Base-by-base conservation (phyloP, 1,140 invertebrate species). In the Pogonomyrmex barbatus region DNA sequence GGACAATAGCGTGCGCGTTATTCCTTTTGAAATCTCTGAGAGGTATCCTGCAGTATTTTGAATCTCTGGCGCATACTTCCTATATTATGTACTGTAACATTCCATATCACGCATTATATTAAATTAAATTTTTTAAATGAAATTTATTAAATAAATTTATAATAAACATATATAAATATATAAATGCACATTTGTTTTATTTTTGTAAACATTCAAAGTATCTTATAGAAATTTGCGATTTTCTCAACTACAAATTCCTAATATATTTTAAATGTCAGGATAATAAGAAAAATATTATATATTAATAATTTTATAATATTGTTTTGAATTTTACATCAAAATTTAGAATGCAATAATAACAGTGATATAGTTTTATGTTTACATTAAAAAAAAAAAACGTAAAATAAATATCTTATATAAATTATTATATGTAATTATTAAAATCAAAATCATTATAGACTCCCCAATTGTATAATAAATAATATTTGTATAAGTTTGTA, bases 1-100 rank as follows among this genome's bases (percentile, higher is more conserved):
- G 39, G 65, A 88, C 60, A 78, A 78, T 65, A 36, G 58, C 42
- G 17, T 24, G 36, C 24, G 60, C 75, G 10, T 63, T 77, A 77
- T 50, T 24, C 14, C 14, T 6, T 1, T 17, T 65, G 10, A 65
- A 65, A 39, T 78, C 76, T 63, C 45, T 24, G 24, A 24, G 42
- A 77, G 56, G 5, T 65, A n/a, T 24, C 24, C 24, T 12, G 14
- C 24, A 36, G 47, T 78, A 63, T 78, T 36, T 50, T 36, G 30
- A 47, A 36, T 8, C 30, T 36, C 33, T 36, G 12, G 17, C 4
- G 8, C 2, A 10, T 12, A n/a, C 50, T n/a, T 78, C 14, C 6
- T 5, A 24, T 14, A 65, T n/a, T 77, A 12, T 62, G 45, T 76
- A 10, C 24, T 24, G 24, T 24, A 24, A 24, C 24, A 24, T 24